Percentiles rank a stretch among this genome's conserved stretches.
These are phyloP conservation scores for Atherinosoma microstoma DNA, from an alignment of 2,797 vertebrate species.

Conservation along the genomic window DNA sequence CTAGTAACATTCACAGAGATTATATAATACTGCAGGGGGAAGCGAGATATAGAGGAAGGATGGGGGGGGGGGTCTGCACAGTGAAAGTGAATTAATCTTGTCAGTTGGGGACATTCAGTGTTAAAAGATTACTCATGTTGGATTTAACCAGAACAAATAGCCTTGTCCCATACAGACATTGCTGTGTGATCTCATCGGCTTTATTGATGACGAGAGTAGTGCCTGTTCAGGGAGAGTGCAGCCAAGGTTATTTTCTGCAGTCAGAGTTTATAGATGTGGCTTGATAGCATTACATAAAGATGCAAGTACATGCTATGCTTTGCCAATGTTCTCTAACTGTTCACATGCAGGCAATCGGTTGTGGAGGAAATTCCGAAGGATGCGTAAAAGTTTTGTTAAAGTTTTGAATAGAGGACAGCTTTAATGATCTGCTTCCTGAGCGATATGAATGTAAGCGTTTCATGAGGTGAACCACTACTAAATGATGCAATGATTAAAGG, in stretches of 20 bases:
- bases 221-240: too few species aligned
- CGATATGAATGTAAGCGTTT: too few species aligned
- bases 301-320: neutral
- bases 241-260: neutral
- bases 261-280: neutral
- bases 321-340: neutral
- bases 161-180: neutral
- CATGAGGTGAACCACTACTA: too few species aligned
- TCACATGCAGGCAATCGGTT: neutral
- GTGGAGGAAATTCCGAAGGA: neutral
- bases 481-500: too few species aligned
- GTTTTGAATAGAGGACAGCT: neutral
- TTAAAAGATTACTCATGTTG: conserved; percentile 51
- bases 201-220: neutral
- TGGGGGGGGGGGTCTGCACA: conserved; percentile 7
- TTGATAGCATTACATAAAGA: neutral
- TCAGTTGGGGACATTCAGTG: conserved; percentile 39
- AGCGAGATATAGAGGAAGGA: conserved; percentile 15
- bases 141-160: conserved; percentile 20
- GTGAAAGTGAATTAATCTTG: conserved; percentile 50
- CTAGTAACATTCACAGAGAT: conserved; percentile 30
- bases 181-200: neutral
- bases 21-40: conserved; percentile 51
- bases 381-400: neutral
- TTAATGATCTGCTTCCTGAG: too few species aligned